Conservation (phyloP, 1,140 invertebrate genomes). For the Drosophila simulans region DNA sequence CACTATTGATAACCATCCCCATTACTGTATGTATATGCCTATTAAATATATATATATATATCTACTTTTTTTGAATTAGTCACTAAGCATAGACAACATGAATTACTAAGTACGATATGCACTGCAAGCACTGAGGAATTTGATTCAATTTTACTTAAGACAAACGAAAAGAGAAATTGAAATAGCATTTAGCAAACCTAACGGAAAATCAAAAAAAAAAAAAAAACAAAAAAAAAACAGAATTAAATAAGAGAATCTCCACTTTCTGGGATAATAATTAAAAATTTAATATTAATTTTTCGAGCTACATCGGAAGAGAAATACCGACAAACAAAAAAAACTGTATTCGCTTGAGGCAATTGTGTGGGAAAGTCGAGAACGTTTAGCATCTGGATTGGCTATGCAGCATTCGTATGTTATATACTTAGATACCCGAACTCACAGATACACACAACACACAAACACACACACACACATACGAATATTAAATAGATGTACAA, state of each 20-base stretch:
- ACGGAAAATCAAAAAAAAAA: conserved; percentile 6
- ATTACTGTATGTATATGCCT: conserved; percentile 13
- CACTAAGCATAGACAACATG: conserved; percentile 56
- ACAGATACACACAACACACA: conserved; percentile 2
- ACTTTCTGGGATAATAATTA: conserved; percentile 33
- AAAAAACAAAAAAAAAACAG: not conserved
- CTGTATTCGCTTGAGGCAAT: conserved; percentile 24
- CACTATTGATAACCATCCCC: conserved; percentile 6
- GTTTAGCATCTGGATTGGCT: conserved; percentile 47
- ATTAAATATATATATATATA: conserved; percentile 22
- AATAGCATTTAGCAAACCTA: conserved; percentile 52
- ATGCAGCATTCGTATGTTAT: conserved; percentile 25
- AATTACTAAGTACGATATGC: conserved; percentile 74
- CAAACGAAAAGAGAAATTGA: conserved; percentile 74
- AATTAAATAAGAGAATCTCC: conserved; percentile 10
- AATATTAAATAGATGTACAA: conserved; percentile 26
- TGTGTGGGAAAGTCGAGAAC: conserved; percentile 36
- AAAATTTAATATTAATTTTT: conserved; percentile 36
- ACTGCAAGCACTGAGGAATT: conserved; percentile 85
- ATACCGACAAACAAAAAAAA: conserved; percentile 2
- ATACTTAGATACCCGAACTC: conserved; percentile 13
- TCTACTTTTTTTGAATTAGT: conserved; percentile 53
- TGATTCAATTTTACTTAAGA: conserved; percentile 84
- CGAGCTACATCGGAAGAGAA: conserved; percentile 22
- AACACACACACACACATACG: conserved; percentile 8